Percentiles rank a stretch among this genome's conserved stretches.
These are phyloP conservation scores for Columba livia DNA, from an alignment of 2,113 vertebrate species.

Conservation along the genomic window DNA sequence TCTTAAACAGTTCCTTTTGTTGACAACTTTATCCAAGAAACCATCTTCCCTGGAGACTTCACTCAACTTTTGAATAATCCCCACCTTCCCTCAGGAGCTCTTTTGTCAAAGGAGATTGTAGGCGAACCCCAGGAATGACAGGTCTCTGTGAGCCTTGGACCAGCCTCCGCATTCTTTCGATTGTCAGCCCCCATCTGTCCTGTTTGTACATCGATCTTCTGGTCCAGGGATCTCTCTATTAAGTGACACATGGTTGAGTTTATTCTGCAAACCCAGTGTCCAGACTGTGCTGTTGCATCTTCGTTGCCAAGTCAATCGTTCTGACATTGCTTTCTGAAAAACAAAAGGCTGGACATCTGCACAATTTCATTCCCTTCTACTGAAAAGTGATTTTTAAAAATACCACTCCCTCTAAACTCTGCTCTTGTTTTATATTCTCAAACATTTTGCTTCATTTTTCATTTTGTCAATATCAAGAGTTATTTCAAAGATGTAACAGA, in stretches of 20 bases:
- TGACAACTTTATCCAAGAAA: constrained; percentile 75
- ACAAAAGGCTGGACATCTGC: constrained; percentile 44
- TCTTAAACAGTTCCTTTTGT: constrained; percentile 71
- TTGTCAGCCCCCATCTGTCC: constrained; percentile 63
- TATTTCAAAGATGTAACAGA: background rate
- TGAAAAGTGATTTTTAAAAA: constrained; percentile 3
- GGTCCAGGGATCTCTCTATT: constrained; percentile 57
- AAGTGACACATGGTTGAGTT: constrained; percentile 41
- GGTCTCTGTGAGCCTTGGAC: constrained; percentile 55
- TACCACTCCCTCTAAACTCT: background rate
- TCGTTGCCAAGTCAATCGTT: constrained; percentile 49
- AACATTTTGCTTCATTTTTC: background rate
- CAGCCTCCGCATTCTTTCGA: constrained; percentile 56
- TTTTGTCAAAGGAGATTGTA: constrained; percentile 68
- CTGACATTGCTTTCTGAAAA: constrained; percentile 49
- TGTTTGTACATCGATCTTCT: constrained; percentile 54
- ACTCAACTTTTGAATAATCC: constrained; percentile 73
- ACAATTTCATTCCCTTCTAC: background rate
- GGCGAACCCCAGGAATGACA: constrained; percentile 58
- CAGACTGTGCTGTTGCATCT: constrained; percentile 1
- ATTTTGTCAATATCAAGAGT: background rate
- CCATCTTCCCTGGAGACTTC: constrained; percentile 69
- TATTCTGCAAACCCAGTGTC: constrained; percentile 30
- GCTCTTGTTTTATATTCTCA: background rate
- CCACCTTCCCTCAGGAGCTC: constrained; percentile 64